These are phyloP conservation scores for Scolopax bukidnonensis DNA, from an alignment of 2,797 vertebrate species.

Conservation along the genomic window DNA sequence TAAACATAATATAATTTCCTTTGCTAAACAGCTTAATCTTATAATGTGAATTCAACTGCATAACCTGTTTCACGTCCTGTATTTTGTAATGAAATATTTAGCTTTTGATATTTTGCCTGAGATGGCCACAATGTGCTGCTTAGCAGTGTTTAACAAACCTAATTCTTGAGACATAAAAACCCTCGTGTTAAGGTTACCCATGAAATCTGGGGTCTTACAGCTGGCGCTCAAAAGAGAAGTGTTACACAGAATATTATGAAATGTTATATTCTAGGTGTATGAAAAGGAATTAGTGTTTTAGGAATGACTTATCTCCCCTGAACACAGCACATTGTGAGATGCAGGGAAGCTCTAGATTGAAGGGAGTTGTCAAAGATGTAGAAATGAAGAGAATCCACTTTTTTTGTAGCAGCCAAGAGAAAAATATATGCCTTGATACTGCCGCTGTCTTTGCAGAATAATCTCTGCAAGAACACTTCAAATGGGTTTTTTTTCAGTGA, in stretches of 20 bases:
- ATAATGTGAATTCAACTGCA: neutral
- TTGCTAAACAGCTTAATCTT: neutral
- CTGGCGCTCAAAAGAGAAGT: neutral
- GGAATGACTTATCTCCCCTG: neutral
- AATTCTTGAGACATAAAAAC: neutral
- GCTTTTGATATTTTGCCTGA: neutral
- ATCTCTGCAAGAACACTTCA: conserved; percentile 6
- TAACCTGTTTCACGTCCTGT: neutral
- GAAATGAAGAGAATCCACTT: neutral
- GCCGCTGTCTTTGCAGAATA: neutral
- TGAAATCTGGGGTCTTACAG: neutral
- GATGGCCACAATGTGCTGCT: neutral
- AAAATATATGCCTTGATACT: neutral
- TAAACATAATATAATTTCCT: neutral
- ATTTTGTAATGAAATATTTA: neutral
- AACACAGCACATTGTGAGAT: neutral
- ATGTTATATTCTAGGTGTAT: neutral
- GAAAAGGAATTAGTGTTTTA: neutral
- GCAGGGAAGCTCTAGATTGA: neutral
- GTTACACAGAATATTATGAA: neutral
- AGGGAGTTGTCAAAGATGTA: neutral
- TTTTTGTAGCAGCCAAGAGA: neutral
- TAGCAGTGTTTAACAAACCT: neutral
- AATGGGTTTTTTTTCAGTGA: neutral
- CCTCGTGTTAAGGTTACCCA: neutral